Evolutionary conservation across 1,140 invertebrate genomes (phyloP), one percentile per base, ranked within the genome.

Genomic region (Littorina saxatilis): DNA sequence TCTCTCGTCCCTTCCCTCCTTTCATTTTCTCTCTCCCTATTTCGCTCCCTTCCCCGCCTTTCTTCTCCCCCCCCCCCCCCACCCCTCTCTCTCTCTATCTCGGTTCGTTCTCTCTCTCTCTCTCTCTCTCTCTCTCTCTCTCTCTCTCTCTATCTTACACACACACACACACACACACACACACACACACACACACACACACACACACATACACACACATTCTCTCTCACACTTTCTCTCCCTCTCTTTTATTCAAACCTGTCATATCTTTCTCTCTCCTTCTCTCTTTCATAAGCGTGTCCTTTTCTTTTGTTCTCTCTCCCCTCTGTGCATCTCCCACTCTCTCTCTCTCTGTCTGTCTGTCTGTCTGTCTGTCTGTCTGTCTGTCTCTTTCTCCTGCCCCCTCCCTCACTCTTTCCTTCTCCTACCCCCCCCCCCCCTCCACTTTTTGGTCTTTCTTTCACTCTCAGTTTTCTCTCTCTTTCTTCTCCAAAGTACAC

Each of bases 301-400:
- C 9, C 9, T 27, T 11, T 27, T 58, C 55, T 58, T 27, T 66
- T 17, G 29, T 29, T 66, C n/a, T 66, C n/a, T 66, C 61, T 66
- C 4, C 27, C 61, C 11, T 9, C 27, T 27, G 20, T 4, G 9
- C 55, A 37, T 2, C 43, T 50, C 58, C 75, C 37, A 13, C n/a
- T 32, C 61, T 66, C n/a, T 66, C 61, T 66, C n/a, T 66, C 76
- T 66, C 37, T 76, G n/a, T 76, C 47, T 76, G 32, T 50, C 74
- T 58, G 37, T 35, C 37, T 77, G 50, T 40, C 58, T 78, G 37
- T 78, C 76, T 78, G 32, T 78, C 55, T 78, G 35, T 63, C 58
- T 40, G 13, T 63, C 23, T 37, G 17, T 40, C 37, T 39, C 58
- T 63, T 9, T 78, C 76, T 61, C 75, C 58, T 9, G 52, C 52